Conservation (phyloP, 2,113 vertebrate genomes). For the Prietella phreatophila region DNA sequence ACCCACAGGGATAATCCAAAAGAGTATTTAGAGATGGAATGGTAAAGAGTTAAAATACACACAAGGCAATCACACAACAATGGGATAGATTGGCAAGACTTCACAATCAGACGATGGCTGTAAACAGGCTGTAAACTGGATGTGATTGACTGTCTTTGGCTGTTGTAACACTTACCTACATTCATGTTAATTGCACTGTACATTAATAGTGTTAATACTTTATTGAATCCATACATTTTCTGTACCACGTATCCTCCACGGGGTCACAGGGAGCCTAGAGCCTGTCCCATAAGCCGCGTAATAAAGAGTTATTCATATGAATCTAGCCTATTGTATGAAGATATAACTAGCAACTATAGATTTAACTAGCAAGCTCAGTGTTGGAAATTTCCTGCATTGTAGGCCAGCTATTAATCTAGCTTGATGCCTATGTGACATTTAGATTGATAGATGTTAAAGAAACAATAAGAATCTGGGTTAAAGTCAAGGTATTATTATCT, state of each 20-base stretch:
- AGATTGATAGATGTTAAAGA: background rate
- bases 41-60: background rate
- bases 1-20: background rate
- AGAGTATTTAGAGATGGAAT: background rate
- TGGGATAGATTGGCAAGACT: background rate
- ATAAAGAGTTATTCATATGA: background rate
- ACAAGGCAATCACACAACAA: background rate
- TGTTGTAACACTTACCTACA: background rate
- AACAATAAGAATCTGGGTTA: background rate
- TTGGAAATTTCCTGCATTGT: background rate
- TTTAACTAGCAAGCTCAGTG: background rate
- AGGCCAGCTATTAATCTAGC: background rate
- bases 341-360: too few relatives aligned
- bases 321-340: background rate
- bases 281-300: background rate
- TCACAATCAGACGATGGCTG: background rate
- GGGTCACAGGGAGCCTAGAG: too few relatives aligned
- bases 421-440: background rate
- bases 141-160: background rate
- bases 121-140: background rate
- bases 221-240: too few relatives aligned
- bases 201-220: too few relatives aligned
- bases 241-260: too few relatives aligned
- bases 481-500: background rate
- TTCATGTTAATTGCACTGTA: background rate